Percentiles rank a stretch among this genome's conserved stretches.
phyloP scores from a whole-genome alignment of 1,140 invertebrate species.

The Rhyzopertha dominica region DNA sequence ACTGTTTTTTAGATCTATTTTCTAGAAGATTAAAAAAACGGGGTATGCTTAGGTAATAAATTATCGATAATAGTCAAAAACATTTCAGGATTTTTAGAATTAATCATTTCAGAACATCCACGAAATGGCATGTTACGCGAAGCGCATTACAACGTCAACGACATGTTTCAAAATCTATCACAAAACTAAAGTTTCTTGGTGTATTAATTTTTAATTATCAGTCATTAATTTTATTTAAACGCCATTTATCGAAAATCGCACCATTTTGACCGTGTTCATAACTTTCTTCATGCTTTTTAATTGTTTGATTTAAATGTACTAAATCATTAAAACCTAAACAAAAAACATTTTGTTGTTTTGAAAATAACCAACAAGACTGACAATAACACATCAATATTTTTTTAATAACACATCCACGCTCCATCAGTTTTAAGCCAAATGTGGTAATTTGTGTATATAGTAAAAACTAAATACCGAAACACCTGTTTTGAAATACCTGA shows the following conservation, averaged over 20 bases:
- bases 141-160: constrained; percentile 4
- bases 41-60: constrained; percentile 3
- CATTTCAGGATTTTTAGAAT: constrained; percentile 5
- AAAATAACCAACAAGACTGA: constrained; percentile 15
- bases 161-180: constrained; percentile 7
- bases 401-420: constrained; percentile 10
- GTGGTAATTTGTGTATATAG: too few relatives aligned
- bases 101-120: constrained; percentile 3
- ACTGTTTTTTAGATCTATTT: constrained; percentile 6
- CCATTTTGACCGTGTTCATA: background rate
- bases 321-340: constrained; percentile 9
- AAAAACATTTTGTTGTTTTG: background rate
- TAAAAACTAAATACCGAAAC: too few relatives aligned
- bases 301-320: constrained; percentile 8
- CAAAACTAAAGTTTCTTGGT: constrained; percentile 7
- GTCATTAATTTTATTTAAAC: constrained; percentile 11
- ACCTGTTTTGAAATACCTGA: too few relatives aligned
- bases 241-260: constrained; percentile 7
- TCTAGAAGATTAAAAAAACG: background rate
- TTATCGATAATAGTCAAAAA: constrained; percentile 12
- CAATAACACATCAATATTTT: constrained; percentile 8
- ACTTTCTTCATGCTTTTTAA: constrained; percentile 10
- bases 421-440: constrained; percentile 5
- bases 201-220: constrained; percentile 1
- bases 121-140: constrained; percentile 11